A percentile compares a stretch with the other conserved stretches of the same genome.
phyloP scores from a whole-genome alignment of 2,888 invertebrate genomes.

The Andrena chrysosceles region DNA sequence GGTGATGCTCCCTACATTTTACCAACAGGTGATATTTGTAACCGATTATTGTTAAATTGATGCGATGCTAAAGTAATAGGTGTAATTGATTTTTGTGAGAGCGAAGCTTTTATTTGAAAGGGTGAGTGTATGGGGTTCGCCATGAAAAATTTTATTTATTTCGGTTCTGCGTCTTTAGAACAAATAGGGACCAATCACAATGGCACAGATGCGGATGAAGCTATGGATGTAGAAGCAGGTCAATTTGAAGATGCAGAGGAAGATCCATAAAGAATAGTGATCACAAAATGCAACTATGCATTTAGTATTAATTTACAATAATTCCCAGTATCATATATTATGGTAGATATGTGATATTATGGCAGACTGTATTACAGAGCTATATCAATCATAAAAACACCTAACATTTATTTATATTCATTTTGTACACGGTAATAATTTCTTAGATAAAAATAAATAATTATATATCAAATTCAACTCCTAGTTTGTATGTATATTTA shows the following conservation, averaged over 20 bases:
- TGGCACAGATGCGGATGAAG: constrained; percentile 84
- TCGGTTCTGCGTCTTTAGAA: constrained; percentile 74
- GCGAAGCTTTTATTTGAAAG: constrained; percentile 1
- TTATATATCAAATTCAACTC: constrained; percentile 62
- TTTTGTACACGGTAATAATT: constrained; percentile 83
- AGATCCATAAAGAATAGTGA: constrained; percentile 79
- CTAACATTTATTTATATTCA: constrained; percentile 83
- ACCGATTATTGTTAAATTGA: constrained; percentile 3
- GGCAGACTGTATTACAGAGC: constrained; percentile 69
- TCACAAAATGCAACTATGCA: constrained; percentile 73
- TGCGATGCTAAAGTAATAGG: constrained; percentile 12
- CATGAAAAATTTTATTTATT: constrained; percentile 33
- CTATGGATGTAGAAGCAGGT: constrained; percentile 85
- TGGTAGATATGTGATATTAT: constrained; percentile 75
- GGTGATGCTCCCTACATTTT: constrained; percentile 83
- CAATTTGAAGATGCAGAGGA: constrained; percentile 88
- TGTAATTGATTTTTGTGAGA: neutral
- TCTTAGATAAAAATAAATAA: constrained; percentile 80
- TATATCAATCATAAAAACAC: constrained; percentile 76
- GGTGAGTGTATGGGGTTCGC: neutral
- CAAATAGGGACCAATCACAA: constrained; percentile 84
- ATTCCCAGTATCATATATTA: constrained; percentile 75
- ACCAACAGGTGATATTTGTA: constrained; percentile 75
- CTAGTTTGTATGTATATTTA: constrained; percentile 39
- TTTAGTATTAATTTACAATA: constrained; percentile 79